A percentile compares a stretch with the other conserved stretches of the same genome.
Conservation (phyloP, 64 coral and sea anemone species). For the Pocillopora verrucosa region DNA sequence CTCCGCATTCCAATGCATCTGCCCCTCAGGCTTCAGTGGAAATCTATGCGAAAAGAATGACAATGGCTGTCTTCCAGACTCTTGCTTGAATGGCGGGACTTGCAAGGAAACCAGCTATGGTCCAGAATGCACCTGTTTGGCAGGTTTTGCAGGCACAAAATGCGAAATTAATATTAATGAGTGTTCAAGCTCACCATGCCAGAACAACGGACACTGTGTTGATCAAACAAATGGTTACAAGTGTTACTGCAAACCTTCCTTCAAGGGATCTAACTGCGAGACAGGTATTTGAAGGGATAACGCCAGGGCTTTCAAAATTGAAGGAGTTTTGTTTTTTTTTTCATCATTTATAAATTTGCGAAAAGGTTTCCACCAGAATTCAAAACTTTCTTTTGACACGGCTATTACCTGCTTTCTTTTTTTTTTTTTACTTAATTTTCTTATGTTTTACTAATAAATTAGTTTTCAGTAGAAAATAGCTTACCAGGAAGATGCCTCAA, state of each 20-base stretch:
- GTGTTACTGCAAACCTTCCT: constrained; percentile 81
- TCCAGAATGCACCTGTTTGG: constrained; percentile 56
- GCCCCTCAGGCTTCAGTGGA: constrained; percentile 71
- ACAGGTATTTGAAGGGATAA: constrained; percentile 43
- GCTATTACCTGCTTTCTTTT: too few relatives aligned
- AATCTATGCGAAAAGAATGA: constrained; percentile 74
- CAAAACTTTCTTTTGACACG: too few relatives aligned
- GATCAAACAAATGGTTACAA: constrained; percentile 74
- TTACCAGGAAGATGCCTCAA: too few relatives aligned
- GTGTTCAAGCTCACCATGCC: constrained; percentile 76
- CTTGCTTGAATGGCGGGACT: constrained; percentile 78
- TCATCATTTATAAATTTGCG: too few relatives aligned
- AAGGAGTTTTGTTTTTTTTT: too few relatives aligned
- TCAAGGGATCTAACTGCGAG: constrained; percentile 70
- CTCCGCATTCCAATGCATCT: constrained; percentile 63
- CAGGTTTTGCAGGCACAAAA: constrained; percentile 68
- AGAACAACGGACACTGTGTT: constrained; percentile 83
- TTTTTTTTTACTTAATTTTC: too few relatives aligned
- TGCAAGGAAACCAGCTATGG: constrained; percentile 76
- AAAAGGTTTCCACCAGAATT: too few relatives aligned
- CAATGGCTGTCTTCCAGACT: constrained; percentile 71
- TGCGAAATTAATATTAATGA: constrained; percentile 85
- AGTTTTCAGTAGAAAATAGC: too few relatives aligned
- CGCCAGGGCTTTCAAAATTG: too few relatives aligned
- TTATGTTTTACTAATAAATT: too few relatives aligned